These are phyloP conservation scores for Hesperophylax magnus DNA, from an alignment of 1,140 invertebrate species.

Conservation along the genomic window DNA sequence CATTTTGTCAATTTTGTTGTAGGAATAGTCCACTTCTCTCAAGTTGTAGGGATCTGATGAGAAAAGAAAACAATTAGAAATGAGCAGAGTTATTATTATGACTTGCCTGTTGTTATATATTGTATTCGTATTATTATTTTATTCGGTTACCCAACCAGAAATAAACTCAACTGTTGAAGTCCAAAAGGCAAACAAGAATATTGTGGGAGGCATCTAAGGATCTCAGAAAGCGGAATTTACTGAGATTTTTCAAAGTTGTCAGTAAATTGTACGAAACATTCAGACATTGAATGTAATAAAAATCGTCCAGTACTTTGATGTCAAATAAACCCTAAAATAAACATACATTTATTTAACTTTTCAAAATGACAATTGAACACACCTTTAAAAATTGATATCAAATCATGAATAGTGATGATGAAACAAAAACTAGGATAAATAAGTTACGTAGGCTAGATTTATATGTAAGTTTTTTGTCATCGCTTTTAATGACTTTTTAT, in stretches of 20 bases:
- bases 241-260: constrained; percentile 18
- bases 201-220: constrained; percentile 50
- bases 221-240: constrained; percentile 36
- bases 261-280: constrained; percentile 47
- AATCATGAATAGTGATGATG: too few relatives aligned
- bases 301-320: constrained; percentile 16
- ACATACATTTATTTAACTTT: not conserved
- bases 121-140: too few relatives aligned
- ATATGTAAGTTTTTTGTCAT: too few relatives aligned
- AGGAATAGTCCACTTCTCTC: constrained; percentile 45
- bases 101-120: too few relatives aligned
- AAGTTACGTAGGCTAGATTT: too few relatives aligned
- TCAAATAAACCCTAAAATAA: constrained; percentile 31
- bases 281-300: constrained; percentile 44
- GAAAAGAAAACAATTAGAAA: too few relatives aligned
- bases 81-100: too few relatives aligned
- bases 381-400: too few relatives aligned
- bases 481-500: too few relatives aligned
- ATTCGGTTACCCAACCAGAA: not conserved
- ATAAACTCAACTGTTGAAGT: constrained; percentile 31
- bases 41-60: constrained; percentile 33
- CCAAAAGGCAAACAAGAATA: constrained; percentile 26
- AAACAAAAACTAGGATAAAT: too few relatives aligned
- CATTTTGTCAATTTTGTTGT: constrained; percentile 49
- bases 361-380: too few relatives aligned